These are phyloP conservation scores for Aurelia sp. DNA, from an alignment of 30 jellyfish, hydroid and myxozoan species.

Conservation along the genomic window DNA sequence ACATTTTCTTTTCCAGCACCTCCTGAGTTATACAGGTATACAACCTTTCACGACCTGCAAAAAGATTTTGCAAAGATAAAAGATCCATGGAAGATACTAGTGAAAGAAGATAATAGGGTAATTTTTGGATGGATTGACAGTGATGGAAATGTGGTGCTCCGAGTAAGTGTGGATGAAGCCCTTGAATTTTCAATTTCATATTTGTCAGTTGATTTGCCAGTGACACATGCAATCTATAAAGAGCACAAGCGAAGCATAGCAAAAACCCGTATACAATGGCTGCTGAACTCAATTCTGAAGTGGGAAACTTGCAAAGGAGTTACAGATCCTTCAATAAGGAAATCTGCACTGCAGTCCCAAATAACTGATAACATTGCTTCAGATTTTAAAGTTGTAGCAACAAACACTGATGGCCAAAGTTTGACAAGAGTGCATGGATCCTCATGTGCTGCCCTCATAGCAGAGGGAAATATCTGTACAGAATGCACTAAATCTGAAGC, in stretches of 20 bases:
- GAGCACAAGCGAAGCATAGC: slow-evolving; percentile 5
- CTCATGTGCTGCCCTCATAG: too few relatives aligned
- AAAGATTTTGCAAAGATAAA: too few relatives aligned
- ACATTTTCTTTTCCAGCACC: too few relatives aligned
- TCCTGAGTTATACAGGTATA: slow-evolving; percentile 1
- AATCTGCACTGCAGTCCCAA: not conserved
- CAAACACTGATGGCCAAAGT: not conserved
- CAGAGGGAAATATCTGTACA: too few relatives aligned
- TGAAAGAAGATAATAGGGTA: slow-evolving; percentile 6
- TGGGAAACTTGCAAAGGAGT: not conserved
- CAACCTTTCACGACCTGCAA: slow-evolving; percentile 4
- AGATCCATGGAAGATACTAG: slow-evolving; percentile 9
- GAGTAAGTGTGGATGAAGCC: slow-evolving; percentile 1
- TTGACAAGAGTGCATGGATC: too few relatives aligned
- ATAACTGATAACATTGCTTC: not conserved
- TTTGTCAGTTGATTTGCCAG: not conserved
- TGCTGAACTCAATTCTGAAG: not conserved
- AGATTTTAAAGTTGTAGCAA: not conserved
- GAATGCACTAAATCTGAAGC: too few relatives aligned
- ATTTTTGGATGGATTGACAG: slow-evolving; percentile 8
- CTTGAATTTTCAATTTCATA: slow-evolving; percentile 1
- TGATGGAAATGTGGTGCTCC: slow-evolving; percentile 2
- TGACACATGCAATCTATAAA: too few relatives aligned
- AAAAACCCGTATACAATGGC: not conserved
- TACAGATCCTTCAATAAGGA: not conserved